Conservation (phyloP, 1,140 invertebrate species). For the Varroa destructor region DNA sequence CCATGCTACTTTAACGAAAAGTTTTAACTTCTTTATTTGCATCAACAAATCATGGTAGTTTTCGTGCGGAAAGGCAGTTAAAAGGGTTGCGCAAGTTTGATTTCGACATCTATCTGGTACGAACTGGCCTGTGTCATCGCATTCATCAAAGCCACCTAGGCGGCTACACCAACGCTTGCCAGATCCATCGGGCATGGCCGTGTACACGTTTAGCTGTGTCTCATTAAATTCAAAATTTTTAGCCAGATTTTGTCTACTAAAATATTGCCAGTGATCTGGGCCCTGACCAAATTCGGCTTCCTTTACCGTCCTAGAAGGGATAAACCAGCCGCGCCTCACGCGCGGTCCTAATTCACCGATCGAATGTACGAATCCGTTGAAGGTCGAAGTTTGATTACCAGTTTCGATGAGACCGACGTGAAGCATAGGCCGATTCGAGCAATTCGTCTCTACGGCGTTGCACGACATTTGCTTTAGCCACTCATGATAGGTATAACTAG, state of each 20-base stretch:
- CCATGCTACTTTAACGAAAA: conserved; percentile 24
- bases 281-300: neutral
- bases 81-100: neutral
- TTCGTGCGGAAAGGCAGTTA: conserved; percentile 8
- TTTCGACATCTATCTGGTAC: neutral
- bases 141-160: neutral
- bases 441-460: neutral
- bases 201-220: neutral
- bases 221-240: neutral
- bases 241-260: neutral
- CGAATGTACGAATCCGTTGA: neutral
- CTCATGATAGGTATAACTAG: neutral
- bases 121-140: neutral
- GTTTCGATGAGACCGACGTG: conserved; percentile 2
- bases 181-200: neutral
- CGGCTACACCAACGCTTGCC: neutral
- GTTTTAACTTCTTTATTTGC: neutral
- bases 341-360: neutral
- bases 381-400: neutral
- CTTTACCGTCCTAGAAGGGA: neutral
- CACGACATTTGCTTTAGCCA: neutral
- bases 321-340: neutral
- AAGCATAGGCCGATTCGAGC: neutral
- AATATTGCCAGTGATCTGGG: conserved; percentile 21
- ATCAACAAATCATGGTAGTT: neutral